These are phyloP conservation scores for Zhuqinia jingwanae DNA, from an alignment of 2,888 invertebrate species.

Conservation along the genomic window DNA sequence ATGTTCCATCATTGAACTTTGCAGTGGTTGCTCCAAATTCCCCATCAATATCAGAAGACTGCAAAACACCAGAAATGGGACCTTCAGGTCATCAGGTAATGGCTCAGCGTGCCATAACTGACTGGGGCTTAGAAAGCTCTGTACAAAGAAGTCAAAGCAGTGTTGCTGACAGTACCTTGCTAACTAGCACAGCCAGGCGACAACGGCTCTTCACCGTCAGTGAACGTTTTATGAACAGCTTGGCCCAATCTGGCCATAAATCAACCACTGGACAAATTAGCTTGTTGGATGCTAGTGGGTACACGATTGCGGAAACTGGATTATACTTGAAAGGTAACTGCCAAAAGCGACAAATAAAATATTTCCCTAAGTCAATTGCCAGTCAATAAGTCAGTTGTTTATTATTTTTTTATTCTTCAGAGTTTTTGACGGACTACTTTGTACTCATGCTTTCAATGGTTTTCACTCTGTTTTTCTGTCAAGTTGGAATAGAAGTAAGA, in stretches of 20 bases:
- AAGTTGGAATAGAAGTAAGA: constrained; percentile 81
- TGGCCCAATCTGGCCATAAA: constrained; percentile 73
- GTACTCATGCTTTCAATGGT: constrained; percentile 81
- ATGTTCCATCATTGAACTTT: neutral
- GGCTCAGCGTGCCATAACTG: constrained; percentile 65
- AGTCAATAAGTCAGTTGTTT: neutral
- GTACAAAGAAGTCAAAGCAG: constrained; percentile 38
- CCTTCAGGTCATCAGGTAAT: constrained; percentile 58
- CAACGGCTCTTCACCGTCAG: constrained; percentile 54
- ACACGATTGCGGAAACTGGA: constrained; percentile 35
- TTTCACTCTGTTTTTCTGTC: constrained; percentile 81
- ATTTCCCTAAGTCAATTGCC: neutral
- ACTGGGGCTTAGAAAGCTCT: constrained; percentile 41
- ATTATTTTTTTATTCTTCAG: constrained; percentile 69
- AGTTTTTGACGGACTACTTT: constrained; percentile 81
- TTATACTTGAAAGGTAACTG: constrained; percentile 69
- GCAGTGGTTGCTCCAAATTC: constrained; percentile 46
- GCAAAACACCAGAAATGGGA: constrained; percentile 41
- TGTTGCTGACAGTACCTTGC: constrained; percentile 47
- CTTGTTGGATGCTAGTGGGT: constrained; percentile 72
- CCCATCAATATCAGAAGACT: constrained; percentile 13
- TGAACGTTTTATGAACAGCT: constrained; percentile 74
- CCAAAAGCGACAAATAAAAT: neutral
- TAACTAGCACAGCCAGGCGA: neutral
- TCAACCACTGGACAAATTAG: constrained; percentile 68